A percentile compares a stretch with the other conserved stretches of the same genome.
These are phyloP conservation scores for Amblyteles armatorius DNA, from an alignment of 2,888 invertebrate species.

Conservation along the genomic window DNA sequence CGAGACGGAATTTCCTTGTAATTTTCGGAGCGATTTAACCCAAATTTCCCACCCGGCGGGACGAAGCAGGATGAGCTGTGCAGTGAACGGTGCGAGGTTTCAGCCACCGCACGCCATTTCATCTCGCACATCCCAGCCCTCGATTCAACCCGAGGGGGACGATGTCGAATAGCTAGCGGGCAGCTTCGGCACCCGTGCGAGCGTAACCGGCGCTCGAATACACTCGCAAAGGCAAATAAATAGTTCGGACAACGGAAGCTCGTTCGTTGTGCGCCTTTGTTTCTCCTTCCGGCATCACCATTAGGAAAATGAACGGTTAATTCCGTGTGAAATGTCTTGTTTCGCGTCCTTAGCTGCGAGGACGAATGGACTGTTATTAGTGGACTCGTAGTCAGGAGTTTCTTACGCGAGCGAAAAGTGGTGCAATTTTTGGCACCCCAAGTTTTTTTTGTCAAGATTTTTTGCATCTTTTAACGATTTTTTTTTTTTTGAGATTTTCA, in stretches of 20 bases:
- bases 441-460: too few species aligned
- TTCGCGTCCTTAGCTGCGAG: too few species aligned
- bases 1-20: constrained; percentile 71
- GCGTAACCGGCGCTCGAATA: neutral
- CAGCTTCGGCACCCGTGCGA: constrained; percentile 16
- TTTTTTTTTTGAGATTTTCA: too few species aligned
- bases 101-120: constrained; percentile 49
- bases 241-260: neutral
- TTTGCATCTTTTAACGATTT: too few species aligned
- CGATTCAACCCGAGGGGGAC: constrained; percentile 30
- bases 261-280: neutral
- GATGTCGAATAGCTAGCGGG: constrained; percentile 16
- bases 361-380: too few species aligned
- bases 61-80: neutral
- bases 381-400: too few species aligned
- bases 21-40: constrained; percentile 73
- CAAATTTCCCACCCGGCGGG: constrained; percentile 64
- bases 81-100: constrained; percentile 37
- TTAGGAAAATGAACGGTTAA: neutral
- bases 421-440: too few species aligned
- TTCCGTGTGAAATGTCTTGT: neutral
- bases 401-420: too few species aligned
- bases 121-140: constrained; percentile 21
- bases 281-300: neutral
- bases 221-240: constrained; percentile 7